Evolutionary conservation across 2,888 invertebrate genomes (phyloP).

Genomic region (Neuroscelio doddi): DNA sequence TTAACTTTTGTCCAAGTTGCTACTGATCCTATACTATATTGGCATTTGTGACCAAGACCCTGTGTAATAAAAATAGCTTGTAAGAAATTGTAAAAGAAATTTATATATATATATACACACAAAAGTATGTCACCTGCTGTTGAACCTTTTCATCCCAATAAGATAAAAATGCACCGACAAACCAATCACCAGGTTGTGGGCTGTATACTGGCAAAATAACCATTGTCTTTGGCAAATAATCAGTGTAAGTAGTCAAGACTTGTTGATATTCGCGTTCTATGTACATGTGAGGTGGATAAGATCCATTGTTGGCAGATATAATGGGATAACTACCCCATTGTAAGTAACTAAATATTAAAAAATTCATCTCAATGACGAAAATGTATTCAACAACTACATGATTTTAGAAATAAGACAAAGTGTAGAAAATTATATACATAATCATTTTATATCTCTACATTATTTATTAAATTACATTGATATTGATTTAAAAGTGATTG

Average conservation of each 20-base stretch:
- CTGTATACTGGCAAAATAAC: constrained; percentile 71
- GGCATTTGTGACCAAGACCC: constrained; percentile 73
- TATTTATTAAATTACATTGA: too few species aligned
- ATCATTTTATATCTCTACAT: too few species aligned
- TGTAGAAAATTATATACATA: too few species aligned
- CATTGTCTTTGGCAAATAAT: constrained; percentile 70
- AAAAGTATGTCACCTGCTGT: constrained; percentile 66
- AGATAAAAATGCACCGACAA: constrained; percentile 72
- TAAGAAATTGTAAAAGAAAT: constrained; percentile 2
- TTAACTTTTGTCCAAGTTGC: constrained; percentile 72
- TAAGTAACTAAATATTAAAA: constrained; percentile 69
- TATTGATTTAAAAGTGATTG: too few species aligned
- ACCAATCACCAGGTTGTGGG: constrained; percentile 73
- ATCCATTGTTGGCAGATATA: constrained; percentile 73
- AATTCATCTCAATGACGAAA: too few species aligned
- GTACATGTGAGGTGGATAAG: constrained; percentile 71
- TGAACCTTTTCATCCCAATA: constrained; percentile 72
- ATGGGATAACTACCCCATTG: constrained; percentile 76
- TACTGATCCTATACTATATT: constrained; percentile 73
- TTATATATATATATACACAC: constrained; percentile 5
- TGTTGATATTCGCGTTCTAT: constrained; percentile 59
- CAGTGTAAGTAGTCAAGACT: constrained; percentile 63
- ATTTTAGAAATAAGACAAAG: too few species aligned
- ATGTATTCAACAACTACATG: too few species aligned
- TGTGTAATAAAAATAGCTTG: constrained; percentile 40